Evolutionary conservation across 2,888 invertebrate genomes (phyloP).

Genomic region (Drosophila mimetica): DNA sequence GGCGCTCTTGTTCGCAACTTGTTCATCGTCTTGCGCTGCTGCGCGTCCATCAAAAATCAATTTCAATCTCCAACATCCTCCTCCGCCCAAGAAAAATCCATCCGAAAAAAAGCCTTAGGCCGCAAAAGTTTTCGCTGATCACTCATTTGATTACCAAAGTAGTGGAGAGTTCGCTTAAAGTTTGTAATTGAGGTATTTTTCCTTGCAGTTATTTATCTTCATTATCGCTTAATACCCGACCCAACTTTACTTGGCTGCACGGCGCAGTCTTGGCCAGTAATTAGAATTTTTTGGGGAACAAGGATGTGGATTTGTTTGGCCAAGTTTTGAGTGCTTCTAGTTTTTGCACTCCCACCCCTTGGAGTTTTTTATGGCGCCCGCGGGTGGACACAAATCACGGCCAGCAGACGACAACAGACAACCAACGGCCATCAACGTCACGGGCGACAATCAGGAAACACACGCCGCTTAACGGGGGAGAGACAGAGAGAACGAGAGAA

Average conservation of each 20-base stretch:
- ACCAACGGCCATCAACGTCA: slow-evolving; percentile 65
- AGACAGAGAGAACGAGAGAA: background rate
- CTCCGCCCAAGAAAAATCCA: no score
- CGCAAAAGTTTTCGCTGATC: slow-evolving; percentile 67
- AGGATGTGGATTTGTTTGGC: slow-evolving; percentile 9
- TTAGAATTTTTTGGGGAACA: slow-evolving; percentile 18
- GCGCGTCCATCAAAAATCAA: slow-evolving; percentile 27
- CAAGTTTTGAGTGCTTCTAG: slow-evolving; percentile 45
- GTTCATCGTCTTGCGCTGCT: no score
- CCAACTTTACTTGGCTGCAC: slow-evolving; percentile 30
- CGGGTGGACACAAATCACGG: slow-evolving; percentile 62
- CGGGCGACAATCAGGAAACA: slow-evolving; percentile 64
- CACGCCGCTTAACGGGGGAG: background rate
- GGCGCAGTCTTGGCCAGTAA: slow-evolving; percentile 17
- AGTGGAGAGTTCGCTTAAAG: slow-evolving; percentile 70
- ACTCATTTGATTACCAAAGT: slow-evolving; percentile 76
- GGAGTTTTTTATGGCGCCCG: slow-evolving; percentile 31
- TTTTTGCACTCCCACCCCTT: slow-evolving; percentile 7
- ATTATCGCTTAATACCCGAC: slow-evolving; percentile 74
- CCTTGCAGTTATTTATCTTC: slow-evolving; percentile 73
- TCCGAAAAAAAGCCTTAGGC: slow-evolving; percentile 6
- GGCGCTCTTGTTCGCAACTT: background rate
- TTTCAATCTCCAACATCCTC: no score
- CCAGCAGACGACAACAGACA: slow-evolving; percentile 44
- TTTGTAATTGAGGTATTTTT: slow-evolving; percentile 76